Percentiles rank a stretch among this genome's conserved stretches.
Conservation (phyloP, 2,113 vertebrate species). For the Pelmatolapia mariae region DNA sequence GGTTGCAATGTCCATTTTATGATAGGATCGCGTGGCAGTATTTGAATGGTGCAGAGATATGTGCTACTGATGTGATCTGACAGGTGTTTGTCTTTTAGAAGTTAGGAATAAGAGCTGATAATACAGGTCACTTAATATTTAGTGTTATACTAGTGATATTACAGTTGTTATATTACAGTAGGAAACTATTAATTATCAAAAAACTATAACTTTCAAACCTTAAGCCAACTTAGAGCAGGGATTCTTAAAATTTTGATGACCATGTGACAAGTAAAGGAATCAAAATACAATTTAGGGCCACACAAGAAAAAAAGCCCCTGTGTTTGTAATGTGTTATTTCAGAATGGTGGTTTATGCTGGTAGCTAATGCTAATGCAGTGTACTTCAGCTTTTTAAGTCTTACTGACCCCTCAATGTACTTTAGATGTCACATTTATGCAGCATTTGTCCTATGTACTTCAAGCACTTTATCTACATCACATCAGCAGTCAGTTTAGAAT, state of each 20-base stretch:
- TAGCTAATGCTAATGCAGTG: neutral
- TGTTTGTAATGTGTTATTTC: neutral
- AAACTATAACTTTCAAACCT: neutral
- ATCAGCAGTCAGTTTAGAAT: neutral
- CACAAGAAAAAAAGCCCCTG: neutral
- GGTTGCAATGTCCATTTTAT: slow-evolving; percentile 47
- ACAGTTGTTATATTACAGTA: neutral
- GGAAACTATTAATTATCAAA: neutral
- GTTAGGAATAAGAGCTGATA: neutral
- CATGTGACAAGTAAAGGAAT: neutral
- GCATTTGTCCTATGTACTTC: neutral
- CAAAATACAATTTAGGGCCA: neutral
- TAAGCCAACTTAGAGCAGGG: neutral
- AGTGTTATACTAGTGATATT: neutral
- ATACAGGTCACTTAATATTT: neutral
- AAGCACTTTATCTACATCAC: neutral
- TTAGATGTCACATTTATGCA: neutral
- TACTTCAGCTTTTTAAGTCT: neutral
- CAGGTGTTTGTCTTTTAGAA: neutral
- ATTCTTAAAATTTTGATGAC: neutral
- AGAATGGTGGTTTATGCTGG: neutral
- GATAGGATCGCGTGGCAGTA: neutral
- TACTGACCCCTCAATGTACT: neutral
- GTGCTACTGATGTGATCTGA: neutral
- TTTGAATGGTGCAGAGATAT: neutral